phyloP scores from a whole-genome alignment of 2,113 vertebrate species.

The Haemorhous mexicanus region DNA sequence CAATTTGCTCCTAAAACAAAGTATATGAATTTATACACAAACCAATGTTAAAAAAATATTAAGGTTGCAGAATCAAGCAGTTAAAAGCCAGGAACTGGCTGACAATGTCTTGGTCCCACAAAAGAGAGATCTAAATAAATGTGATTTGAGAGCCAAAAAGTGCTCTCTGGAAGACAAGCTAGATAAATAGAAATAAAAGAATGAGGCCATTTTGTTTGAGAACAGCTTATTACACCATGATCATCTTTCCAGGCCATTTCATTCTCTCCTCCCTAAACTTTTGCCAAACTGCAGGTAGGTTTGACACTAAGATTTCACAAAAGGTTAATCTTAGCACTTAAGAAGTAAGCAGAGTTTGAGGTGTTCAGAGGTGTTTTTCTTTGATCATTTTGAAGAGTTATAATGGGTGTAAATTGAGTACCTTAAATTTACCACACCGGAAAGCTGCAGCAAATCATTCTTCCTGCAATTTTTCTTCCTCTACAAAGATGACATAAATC shows the following conservation, averaged over 20 bases:
- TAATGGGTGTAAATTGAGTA: not conserved
- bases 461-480: not conserved
- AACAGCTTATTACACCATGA: not conserved
- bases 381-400: not conserved
- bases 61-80: not conserved
- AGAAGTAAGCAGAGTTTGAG: not conserved
- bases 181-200: slow-evolving; percentile 28
- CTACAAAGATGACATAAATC: not conserved
- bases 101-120: not conserved
- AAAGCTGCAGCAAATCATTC: not conserved
- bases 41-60: not conserved
- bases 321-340: not conserved
- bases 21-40: not conserved
- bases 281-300: not conserved
- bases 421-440: not conserved
- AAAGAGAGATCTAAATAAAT: not conserved
- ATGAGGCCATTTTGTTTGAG: not conserved
- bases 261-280: not conserved
- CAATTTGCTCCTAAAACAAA: not conserved
- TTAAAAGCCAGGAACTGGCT: not conserved
- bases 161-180: not conserved
- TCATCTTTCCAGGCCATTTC: not conserved
- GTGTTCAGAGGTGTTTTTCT: not conserved
- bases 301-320: not conserved
- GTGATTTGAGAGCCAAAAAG: not conserved